A percentile compares a stretch with the other conserved stretches of the same genome.
Evolutionary conservation across 1,140 invertebrate genomes (phyloP).

Genomic region (Diorhabda sublineata): DNA sequence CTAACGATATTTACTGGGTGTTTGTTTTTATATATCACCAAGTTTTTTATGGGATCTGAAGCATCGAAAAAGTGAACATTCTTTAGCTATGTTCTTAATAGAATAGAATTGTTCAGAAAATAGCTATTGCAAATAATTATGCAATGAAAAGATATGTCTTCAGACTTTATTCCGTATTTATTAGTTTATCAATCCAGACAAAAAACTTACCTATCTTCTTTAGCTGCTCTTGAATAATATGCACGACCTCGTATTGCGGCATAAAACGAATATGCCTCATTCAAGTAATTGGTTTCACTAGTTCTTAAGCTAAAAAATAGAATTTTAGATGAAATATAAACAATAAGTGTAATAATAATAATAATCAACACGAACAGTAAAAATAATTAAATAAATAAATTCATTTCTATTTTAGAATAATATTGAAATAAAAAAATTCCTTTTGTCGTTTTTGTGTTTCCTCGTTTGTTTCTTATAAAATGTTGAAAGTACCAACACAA

Average conservation of each 20-base stretch:
- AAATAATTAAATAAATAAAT: neutral
- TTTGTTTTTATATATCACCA: too few relatives aligned
- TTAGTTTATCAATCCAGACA: neutral
- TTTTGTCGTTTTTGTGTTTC: neutral
- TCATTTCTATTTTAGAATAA: neutral
- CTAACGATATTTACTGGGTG: too few relatives aligned
- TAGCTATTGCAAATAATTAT: too few relatives aligned
- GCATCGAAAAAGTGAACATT: too few relatives aligned
- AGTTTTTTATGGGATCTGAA: too few relatives aligned
- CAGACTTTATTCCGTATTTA: too few relatives aligned
- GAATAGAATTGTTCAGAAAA: too few relatives aligned
- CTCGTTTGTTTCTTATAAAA: neutral
- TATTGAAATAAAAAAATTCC: neutral
- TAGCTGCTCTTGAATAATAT: constrained; percentile 90
- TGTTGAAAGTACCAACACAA: too few relatives aligned
- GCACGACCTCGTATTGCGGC: constrained; percentile 88
- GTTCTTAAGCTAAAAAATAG: constrained; percentile 71
- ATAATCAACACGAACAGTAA: neutral
- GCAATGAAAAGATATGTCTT: too few relatives aligned
- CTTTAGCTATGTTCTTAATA: too few relatives aligned
- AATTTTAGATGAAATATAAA: too few relatives aligned
- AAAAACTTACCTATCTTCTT: constrained; percentile 74
- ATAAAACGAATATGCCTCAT: constrained; percentile 95
- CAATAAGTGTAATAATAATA: too few relatives aligned
- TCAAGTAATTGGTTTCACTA: constrained; percentile 93